Evolutionary conservation across 2,888 invertebrate species (phyloP).

Genomic region (Hedychridium roseum): DNA sequence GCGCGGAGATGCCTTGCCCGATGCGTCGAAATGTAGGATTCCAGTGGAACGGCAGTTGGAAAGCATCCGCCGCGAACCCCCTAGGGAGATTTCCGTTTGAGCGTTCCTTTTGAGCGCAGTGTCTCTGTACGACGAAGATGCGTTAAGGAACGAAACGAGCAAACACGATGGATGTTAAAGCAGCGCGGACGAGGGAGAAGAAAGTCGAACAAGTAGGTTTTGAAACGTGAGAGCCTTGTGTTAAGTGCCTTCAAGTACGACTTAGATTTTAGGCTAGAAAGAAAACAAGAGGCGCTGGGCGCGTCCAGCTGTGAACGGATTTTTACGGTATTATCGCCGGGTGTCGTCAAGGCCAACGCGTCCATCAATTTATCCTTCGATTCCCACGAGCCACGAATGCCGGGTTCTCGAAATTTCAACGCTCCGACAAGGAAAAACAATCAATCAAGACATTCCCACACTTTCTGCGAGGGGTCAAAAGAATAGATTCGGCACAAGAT

Average conservation of each 20-base stretch:
- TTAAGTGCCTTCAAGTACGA: slow-evolving; percentile 64
- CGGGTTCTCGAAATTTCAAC: too few relatives aligned
- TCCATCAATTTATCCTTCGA: too few relatives aligned
- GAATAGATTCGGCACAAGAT: too few relatives aligned
- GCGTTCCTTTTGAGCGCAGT: slow-evolving; percentile 11
- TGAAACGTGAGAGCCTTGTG: slow-evolving; percentile 62
- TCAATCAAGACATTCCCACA: too few relatives aligned
- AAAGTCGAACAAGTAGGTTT: slow-evolving; percentile 47
- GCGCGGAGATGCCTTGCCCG: slow-evolving; percentile 3
- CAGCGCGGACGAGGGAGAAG: slow-evolving; percentile 34
- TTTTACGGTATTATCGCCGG: slow-evolving; percentile 55
- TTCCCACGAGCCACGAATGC: too few relatives aligned
- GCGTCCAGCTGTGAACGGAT: slow-evolving; percentile 56
- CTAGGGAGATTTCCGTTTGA: slow-evolving; percentile 10
- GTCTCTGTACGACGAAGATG: slow-evolving; percentile 6
- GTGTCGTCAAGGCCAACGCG: slow-evolving; percentile 24
- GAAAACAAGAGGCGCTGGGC: slow-evolving; percentile 60
- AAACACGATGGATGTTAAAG: slow-evolving; percentile 24
- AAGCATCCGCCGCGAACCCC: slow-evolving; percentile 2
- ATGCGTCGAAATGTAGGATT: slow-evolving; percentile 1
- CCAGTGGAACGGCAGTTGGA: slow-evolving; percentile 10
- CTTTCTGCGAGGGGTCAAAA: too few relatives aligned
- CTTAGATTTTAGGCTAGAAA: slow-evolving; percentile 60
- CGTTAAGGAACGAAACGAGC: slow-evolving; percentile 12
- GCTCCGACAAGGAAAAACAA: too few relatives aligned